phyloP scores from a whole-genome alignment of 2,797 vertebrate genomes.

The Heterohyrax brucei region DNA sequence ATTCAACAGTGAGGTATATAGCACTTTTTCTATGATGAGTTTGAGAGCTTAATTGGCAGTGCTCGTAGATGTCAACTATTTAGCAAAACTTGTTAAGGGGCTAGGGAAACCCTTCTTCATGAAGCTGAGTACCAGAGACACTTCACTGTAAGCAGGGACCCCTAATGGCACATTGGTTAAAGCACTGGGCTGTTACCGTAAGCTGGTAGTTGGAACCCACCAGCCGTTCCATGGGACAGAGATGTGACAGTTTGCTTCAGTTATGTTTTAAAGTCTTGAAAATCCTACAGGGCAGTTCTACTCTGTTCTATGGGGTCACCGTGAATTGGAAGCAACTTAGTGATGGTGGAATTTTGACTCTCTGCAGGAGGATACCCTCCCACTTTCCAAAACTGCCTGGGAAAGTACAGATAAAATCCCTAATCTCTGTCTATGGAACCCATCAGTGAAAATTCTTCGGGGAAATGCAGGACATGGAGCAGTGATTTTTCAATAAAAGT shows the following conservation, averaged over 20 bases:
- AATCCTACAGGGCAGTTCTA: too few species aligned
- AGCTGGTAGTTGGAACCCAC: too few species aligned
- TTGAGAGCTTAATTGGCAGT: background rate
- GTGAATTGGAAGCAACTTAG: too few species aligned
- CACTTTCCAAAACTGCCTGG: background rate
- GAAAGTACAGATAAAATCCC: background rate
- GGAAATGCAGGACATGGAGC: background rate
- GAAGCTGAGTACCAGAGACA: background rate
- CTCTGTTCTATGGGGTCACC: too few species aligned
- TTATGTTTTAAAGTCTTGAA: too few species aligned
- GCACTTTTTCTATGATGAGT: too few species aligned
- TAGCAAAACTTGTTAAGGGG: background rate
- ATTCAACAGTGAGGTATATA: too few species aligned
- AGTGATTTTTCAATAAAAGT: background rate
- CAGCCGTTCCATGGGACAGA: too few species aligned
- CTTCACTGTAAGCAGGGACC: background rate
- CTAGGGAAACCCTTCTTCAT: background rate
- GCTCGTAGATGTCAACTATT: background rate
- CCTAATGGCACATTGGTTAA: too few species aligned
- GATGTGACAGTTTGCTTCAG: too few species aligned
- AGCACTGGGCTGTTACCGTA: too few species aligned
- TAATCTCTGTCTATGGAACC: background rate
- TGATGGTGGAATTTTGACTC: too few species aligned
- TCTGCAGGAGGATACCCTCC: background rate
- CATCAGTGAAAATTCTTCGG: background rate